These are phyloP conservation scores for Carassius auratus DNA, from an alignment of 2,113 vertebrate genomes.

Conservation along the genomic window DNA sequence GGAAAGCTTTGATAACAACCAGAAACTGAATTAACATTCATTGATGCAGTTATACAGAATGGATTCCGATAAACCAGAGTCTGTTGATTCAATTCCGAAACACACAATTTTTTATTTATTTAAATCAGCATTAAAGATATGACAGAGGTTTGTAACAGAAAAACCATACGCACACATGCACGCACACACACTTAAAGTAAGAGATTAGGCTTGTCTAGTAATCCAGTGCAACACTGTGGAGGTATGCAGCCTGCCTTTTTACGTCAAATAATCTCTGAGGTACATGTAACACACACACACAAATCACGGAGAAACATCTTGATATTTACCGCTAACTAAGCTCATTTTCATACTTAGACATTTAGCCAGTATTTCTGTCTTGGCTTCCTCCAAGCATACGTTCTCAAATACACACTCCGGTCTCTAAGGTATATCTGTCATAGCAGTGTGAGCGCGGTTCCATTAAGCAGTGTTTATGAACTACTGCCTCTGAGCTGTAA, in stretches of 20 bases:
- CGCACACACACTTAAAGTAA: not conserved
- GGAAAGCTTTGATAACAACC: constrained; percentile 46
- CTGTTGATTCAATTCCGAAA: constrained; percentile 32
- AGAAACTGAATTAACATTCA: constrained; percentile 51
- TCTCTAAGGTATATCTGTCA: constrained; percentile 28
- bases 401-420: constrained; percentile 3
- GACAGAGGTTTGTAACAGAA: constrained; percentile 14
- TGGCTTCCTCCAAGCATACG: not conserved
- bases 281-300: not conserved
- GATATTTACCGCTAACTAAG: constrained; percentile 21
- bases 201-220: constrained; percentile 40
- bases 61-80: constrained; percentile 29
- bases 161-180: not conserved
- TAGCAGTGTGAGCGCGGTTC: not conserved
- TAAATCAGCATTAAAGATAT: constrained; percentile 5
- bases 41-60: constrained; percentile 44
- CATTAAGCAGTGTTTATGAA: constrained; percentile 44
- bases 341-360: constrained; percentile 6
- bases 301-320: not conserved
- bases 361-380: not conserved
- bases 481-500: constrained; percentile 31
- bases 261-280: constrained; percentile 30
- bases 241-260: constrained; percentile 20
- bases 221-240: constrained; percentile 45
- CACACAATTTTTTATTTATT: not conserved